phyloP scores from a whole-genome alignment of 1,140 invertebrate species.

The Luehdorfia chinensis region DNA sequence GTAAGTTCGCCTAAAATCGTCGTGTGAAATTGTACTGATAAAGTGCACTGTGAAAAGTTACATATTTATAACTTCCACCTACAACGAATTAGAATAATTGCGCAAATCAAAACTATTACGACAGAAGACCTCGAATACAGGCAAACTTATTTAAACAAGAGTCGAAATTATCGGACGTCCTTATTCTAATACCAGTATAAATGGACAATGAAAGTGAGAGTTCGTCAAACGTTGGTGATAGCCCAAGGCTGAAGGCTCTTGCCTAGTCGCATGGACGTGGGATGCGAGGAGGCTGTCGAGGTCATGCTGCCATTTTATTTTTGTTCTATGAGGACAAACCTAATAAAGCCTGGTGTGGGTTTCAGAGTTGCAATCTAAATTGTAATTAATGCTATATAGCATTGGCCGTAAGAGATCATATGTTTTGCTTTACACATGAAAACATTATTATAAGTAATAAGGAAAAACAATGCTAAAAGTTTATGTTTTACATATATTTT shows the following conservation, averaged over 20 bases:
- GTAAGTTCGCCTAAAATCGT: too few species aligned
- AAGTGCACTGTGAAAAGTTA: too few species aligned
- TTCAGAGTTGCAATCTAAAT: not conserved
- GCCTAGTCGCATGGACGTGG: conserved; percentile 42
- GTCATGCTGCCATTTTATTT: conserved; percentile 18
- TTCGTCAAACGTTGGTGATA: conserved; percentile 40
- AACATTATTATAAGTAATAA: too few species aligned
- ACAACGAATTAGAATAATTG: too few species aligned
- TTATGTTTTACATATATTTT: too few species aligned
- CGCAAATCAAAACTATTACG: conserved; percentile 3
- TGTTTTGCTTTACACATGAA: too few species aligned
- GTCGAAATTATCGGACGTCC: conserved; percentile 18
- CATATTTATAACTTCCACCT: too few species aligned
- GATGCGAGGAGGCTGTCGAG: conserved; percentile 45
- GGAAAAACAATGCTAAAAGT: too few species aligned
- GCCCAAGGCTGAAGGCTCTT: conserved; percentile 55
- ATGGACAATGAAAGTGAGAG: conserved; percentile 59
- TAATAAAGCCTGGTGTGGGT: conserved; percentile 3
- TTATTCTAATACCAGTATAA: conserved; percentile 41
- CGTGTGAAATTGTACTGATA: too few species aligned
- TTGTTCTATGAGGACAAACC: not conserved
- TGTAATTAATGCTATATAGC: not conserved
- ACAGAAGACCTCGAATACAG: not conserved
- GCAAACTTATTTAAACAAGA: conserved; percentile 3
- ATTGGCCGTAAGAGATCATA: too few species aligned